A percentile compares a stretch with the other conserved stretches of the same genome.
phyloP scores from a whole-genome alignment of 1,140 invertebrate genomes.

The Drosophila lini region DNA sequence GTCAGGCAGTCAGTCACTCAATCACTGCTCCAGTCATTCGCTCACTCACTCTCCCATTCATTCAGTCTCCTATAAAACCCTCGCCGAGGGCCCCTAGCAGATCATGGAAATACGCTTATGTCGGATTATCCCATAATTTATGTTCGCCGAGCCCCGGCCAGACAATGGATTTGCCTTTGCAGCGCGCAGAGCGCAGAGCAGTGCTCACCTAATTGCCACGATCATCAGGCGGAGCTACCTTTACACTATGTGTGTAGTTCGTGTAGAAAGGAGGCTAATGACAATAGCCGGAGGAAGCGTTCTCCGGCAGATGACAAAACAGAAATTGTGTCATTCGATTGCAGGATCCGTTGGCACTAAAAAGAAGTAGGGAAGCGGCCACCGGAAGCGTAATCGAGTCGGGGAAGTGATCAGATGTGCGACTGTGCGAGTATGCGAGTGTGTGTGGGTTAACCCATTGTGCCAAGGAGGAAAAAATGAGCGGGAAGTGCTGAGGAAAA shows the following conservation, averaged over 20 bases:
- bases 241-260: neutral
- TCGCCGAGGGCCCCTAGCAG: conserved; percentile 26
- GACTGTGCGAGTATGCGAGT: conserved; percentile 24
- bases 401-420: conserved; percentile 61
- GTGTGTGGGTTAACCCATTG: conserved; percentile 67
- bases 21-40: conserved; percentile 13
- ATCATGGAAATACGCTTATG: conserved; percentile 82
- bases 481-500: conserved; percentile 76
- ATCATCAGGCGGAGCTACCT: conserved; percentile 52
- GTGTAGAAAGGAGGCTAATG: conserved; percentile 66
- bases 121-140: conserved; percentile 82
- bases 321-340: conserved; percentile 77
- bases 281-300: conserved; percentile 55
- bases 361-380: conserved; percentile 37
- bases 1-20: conserved; percentile 22
- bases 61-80: conserved; percentile 19
- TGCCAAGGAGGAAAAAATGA: conserved; percentile 56
- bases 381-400: conserved; percentile 81
- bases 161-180: conserved; percentile 60
- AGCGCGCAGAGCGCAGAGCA: conserved; percentile 8
- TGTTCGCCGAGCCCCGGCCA: conserved; percentile 63
- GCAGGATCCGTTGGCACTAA: conserved; percentile 61
- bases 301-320: conserved; percentile 76
- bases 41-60: conserved; percentile 2
- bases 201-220: conserved; percentile 68